Percentiles rank a stretch among this genome's conserved stretches.
phyloP scores from a whole-genome alignment of 2,797 vertebrate genomes.

The Pelochelys cantorii region DNA sequence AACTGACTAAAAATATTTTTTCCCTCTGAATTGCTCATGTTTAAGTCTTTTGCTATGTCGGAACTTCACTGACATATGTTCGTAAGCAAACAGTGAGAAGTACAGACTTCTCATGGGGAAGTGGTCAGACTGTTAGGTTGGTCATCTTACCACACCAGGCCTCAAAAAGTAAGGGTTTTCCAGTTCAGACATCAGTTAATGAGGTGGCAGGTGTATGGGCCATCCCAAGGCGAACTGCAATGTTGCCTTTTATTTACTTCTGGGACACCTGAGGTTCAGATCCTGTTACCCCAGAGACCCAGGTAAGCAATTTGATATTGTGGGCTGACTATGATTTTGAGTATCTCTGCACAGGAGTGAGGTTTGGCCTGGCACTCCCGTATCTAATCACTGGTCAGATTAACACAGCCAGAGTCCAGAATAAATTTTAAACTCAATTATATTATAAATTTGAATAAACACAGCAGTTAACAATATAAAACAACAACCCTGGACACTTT shows the following conservation, averaged over 20 bases:
- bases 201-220: accelerated
- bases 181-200: not conserved
- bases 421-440: too few relatives aligned
- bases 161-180: not conserved
- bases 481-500: too few relatives aligned
- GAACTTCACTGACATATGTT: not conserved
- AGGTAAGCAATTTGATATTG: too few relatives aligned
- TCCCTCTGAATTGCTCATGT: not conserved
- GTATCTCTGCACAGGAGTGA: too few relatives aligned
- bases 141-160: not conserved
- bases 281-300: not conserved
- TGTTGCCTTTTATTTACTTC: accelerated
- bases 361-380: too few relatives aligned
- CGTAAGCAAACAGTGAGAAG: not conserved
- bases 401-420: too few relatives aligned
- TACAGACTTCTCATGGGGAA: not conserved
- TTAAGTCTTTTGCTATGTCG: not conserved
- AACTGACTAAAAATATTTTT: conserved; percentile 1
- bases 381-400: too few relatives aligned
- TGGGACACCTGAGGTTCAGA: conserved; percentile 1
- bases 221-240: accelerated
- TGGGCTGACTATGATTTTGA: too few relatives aligned
- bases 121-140: not conserved
- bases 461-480: too few relatives aligned
- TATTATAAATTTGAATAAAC: too few relatives aligned